phyloP scores from a whole-genome alignment of 2,888 invertebrate genomes.

The Stenichneumon culpator region DNA sequence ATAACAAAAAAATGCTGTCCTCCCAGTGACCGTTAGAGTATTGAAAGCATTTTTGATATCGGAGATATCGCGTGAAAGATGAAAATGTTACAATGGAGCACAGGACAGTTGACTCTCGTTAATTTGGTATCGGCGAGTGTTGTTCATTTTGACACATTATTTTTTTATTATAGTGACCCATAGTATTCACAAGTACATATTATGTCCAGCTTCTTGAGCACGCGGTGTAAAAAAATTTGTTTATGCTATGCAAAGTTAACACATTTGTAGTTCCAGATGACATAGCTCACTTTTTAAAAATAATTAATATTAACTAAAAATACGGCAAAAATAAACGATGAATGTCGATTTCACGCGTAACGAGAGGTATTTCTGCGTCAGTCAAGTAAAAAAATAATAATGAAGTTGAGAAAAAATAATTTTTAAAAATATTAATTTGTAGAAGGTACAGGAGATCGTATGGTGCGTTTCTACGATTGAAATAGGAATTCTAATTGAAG shows the following conservation, averaged over 20 bases:
- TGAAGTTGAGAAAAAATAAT: neutral
- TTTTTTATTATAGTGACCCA: neutral
- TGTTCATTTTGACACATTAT: neutral
- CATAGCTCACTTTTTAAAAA: neutral
- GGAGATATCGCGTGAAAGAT: neutral
- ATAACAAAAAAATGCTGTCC: neutral
- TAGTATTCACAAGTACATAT: neutral
- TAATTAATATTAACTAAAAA: neutral
- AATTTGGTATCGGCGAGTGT: neutral
- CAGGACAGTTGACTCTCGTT: neutral
- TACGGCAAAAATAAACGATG: neutral
- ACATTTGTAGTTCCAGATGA: neutral
- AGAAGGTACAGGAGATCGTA: neutral
- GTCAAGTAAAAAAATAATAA: neutral
- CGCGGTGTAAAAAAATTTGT: neutral
- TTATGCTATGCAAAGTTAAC: neutral
- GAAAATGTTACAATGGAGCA: neutral
- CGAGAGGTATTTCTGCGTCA: neutral
- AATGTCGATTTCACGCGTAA: neutral
- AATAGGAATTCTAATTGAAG: slow-evolving; percentile 44
- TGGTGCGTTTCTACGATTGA: neutral
- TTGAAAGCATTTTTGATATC: slow-evolving; percentile 22
- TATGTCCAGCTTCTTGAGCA: neutral
- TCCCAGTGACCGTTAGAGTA: neutral
- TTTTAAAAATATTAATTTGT: neutral